A percentile compares a stretch with the other conserved stretches of the same genome.
These are phyloP conservation scores for Cynoglossus semilaevis DNA, from an alignment of 2,113 vertebrate species.

Conservation along the genomic window DNA sequence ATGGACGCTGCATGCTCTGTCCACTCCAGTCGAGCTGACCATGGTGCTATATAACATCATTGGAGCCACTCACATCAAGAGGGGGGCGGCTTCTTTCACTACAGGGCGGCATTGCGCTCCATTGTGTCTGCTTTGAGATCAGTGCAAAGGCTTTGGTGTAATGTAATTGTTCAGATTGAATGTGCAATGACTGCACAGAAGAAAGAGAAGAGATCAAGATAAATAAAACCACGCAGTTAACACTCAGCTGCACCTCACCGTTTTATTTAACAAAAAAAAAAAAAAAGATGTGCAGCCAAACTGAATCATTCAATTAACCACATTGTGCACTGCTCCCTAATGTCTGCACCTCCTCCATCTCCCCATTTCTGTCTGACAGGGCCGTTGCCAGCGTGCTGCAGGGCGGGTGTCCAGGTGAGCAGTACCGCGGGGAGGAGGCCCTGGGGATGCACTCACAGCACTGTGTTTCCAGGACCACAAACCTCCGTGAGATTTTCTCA, in stretches of 20 bases:
- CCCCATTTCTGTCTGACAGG: constrained; percentile 70
- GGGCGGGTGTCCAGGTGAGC: constrained; percentile 88
- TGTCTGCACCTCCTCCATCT: constrained; percentile 17
- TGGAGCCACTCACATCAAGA: constrained; percentile 20
- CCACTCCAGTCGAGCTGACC: constrained; percentile 19
- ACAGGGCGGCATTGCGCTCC: constrained; percentile 11
- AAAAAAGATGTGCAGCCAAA: constrained; percentile 30
- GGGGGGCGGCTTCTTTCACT: constrained; percentile 29
- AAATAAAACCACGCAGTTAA: constrained; percentile 7
- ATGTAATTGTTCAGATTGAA: not conserved
- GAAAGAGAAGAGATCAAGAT: not conserved
- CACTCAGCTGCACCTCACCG: constrained; percentile 18
- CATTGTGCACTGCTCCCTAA: constrained; percentile 37
- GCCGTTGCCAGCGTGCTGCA: constrained; percentile 96
- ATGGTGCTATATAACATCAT: constrained; percentile 24
- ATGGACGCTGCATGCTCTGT: not conserved
- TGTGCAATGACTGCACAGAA: constrained; percentile 4
- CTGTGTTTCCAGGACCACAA: constrained; percentile 87
- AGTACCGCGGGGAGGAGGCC: constrained; percentile 89
- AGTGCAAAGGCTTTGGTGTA: not conserved
- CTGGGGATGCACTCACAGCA: constrained; percentile 91
- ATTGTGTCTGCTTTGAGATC: constrained; percentile 15
- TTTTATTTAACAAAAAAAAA: not conserved
- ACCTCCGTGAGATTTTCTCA: constrained; percentile 83
- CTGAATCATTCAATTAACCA: constrained; percentile 51